These are phyloP conservation scores for Salvelinus alpinus DNA, from an alignment of 2,113 vertebrate species.

Conservation along the genomic window DNA sequence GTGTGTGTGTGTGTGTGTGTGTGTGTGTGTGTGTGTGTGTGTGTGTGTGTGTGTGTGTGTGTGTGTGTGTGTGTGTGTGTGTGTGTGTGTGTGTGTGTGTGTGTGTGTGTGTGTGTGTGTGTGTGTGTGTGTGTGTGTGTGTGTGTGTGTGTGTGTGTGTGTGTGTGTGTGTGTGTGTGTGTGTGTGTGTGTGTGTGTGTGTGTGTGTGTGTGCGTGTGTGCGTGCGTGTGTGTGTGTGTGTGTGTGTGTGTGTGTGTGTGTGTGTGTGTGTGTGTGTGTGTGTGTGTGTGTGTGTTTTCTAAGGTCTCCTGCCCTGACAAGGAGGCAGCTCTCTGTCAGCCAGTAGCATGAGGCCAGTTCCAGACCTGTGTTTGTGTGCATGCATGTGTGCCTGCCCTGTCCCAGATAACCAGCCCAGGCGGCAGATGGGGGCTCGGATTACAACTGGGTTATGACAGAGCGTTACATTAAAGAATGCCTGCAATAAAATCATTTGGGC, in stretches of 20 bases:
- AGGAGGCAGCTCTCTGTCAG: no score
- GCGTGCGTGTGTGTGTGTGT: background rate
- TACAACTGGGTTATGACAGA: slow-evolving; percentile 49
- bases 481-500: slow-evolving; percentile 50
- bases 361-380: no score
- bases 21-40: background rate
- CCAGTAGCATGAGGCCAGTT: no score
- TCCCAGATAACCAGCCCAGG: background rate
- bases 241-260: background rate
- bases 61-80: background rate
- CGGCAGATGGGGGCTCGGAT: slow-evolving; percentile 60
- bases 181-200: background rate
- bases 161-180: background rate
- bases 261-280: background rate
- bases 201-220: background rate
- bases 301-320: no score
- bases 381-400: background rate
- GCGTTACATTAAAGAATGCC: slow-evolving; percentile 57
- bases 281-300: background rate
- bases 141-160: background rate
- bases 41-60: background rate
- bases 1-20: background rate
- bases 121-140: background rate
- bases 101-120: background rate
- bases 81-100: background rate